These are phyloP conservation scores for Gymnoscopelus microlampas DNA, from an alignment of 2,797 vertebrate species.

Conservation along the genomic window DNA sequence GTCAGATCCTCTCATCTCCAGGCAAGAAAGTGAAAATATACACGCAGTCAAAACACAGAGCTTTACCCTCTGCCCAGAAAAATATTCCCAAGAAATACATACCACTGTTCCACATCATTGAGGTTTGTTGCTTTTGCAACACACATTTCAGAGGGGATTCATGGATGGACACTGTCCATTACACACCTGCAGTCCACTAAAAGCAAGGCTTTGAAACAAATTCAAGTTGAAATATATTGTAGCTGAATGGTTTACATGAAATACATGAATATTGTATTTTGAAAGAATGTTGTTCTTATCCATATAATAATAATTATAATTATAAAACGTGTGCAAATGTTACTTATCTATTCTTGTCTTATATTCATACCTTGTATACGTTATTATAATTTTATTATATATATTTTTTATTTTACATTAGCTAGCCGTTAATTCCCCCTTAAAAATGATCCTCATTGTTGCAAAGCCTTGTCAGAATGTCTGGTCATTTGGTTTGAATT, in stretches of 20 bases:
- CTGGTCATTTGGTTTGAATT: slow-evolving; percentile 19
- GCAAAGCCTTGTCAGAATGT: background rate
- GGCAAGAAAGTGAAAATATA: slow-evolving; percentile 34
- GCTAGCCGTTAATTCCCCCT: background rate
- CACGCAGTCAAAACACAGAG: slow-evolving; percentile 36
- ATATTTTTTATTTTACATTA: background rate
- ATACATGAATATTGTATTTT: too few species aligned
- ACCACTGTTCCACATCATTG: slow-evolving; percentile 32
- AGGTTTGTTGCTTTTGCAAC: slow-evolving; percentile 42
- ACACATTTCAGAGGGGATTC: slow-evolving; percentile 24
- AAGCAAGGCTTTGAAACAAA: slow-evolving; percentile 30
- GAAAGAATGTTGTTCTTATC: too few species aligned
- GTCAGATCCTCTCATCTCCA: slow-evolving; percentile 41
- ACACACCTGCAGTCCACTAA: slow-evolving; percentile 27
- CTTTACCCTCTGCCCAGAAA: slow-evolving; percentile 27
- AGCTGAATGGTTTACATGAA: slow-evolving; percentile 6
- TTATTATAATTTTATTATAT: too few species aligned
- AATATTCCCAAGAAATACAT: slow-evolving; percentile 44
- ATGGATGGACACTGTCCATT: slow-evolving; percentile 29
- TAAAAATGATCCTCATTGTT: background rate
- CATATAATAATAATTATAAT: too few species aligned
- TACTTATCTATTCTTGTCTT: too few species aligned
- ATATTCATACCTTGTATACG: too few species aligned
- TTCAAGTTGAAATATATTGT: slow-evolving; percentile 40
- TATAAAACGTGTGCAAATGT: too few species aligned